phyloP scores from a whole-genome alignment of 2,113 vertebrate species.

The Hipposideros armiger region DNA sequence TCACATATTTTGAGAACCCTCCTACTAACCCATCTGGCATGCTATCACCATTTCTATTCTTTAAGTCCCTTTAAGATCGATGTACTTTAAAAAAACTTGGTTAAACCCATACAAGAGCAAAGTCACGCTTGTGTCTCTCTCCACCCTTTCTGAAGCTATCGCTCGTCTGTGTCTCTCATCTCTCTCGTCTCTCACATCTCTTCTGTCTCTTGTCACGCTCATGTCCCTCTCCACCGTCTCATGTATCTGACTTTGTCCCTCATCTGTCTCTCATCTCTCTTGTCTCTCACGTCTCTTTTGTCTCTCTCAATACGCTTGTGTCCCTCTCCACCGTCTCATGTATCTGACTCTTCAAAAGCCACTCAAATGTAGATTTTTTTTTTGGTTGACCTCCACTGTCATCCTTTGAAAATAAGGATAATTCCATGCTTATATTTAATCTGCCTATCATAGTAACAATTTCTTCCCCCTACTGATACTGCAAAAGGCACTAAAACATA shows the following conservation, averaged over 20 bases:
- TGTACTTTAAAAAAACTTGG: conserved; percentile 53
- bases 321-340: no score
- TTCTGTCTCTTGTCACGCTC: no score
- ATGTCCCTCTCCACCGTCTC: no score
- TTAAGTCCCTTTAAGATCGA: conserved; percentile 21
- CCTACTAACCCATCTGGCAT: conserved; percentile 53
- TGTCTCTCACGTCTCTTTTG: no score
- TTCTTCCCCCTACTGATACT: neutral
- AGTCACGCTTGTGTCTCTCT: no score
- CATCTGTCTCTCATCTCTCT: no score
- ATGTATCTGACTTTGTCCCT: no score
- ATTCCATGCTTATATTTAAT: neutral
- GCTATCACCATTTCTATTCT: conserved; percentile 10
- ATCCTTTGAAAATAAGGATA: neutral
- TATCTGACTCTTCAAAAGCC: neutral
- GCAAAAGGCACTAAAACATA: conserved; percentile 16
- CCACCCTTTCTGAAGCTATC: no score
- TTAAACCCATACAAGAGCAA: conserved; percentile 25
- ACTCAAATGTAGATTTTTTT: neutral
- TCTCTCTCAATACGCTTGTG: no score
- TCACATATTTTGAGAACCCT: conserved; percentile 23
- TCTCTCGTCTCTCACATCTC: no score
- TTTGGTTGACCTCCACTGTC: neutral
- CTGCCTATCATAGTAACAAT: neutral
- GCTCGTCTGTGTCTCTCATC: no score